phyloP scores from a whole-genome alignment of 2,113 vertebrate genomes.

The Rhombomys opimus region DNA sequence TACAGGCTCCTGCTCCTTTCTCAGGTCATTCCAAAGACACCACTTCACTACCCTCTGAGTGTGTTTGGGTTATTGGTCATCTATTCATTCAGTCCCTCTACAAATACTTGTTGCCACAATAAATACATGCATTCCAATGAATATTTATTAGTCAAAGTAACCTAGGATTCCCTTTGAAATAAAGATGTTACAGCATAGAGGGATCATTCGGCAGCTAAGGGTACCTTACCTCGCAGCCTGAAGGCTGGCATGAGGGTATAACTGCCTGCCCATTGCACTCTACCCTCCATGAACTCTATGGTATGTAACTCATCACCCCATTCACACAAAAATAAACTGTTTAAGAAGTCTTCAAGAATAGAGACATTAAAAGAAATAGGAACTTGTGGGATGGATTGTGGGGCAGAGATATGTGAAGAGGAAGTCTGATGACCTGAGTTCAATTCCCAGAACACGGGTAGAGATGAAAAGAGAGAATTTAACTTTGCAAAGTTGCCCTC shows the following conservation, averaged over 20 bases:
- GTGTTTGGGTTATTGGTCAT: background rate
- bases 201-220: background rate
- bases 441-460: background rate
- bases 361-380: background rate
- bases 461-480: background rate
- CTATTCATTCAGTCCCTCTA: background rate
- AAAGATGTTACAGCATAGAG: background rate
- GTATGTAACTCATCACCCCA: background rate
- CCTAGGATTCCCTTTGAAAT: constrained; percentile 17
- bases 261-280: background rate
- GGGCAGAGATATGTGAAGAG: background rate
- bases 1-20: background rate
- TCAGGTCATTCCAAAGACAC: background rate
- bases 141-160: background rate
- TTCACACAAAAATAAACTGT: background rate
- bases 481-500: too few relatives aligned
- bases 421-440: background rate
- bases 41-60: background rate
- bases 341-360: background rate
- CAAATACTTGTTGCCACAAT: background rate
- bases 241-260: background rate
- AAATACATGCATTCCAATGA: background rate
- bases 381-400: background rate
- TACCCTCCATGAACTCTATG: background rate
- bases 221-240: background rate